Conservation (phyloP, 2,797 vertebrate species). For the Alcedo atthis region DNA sequence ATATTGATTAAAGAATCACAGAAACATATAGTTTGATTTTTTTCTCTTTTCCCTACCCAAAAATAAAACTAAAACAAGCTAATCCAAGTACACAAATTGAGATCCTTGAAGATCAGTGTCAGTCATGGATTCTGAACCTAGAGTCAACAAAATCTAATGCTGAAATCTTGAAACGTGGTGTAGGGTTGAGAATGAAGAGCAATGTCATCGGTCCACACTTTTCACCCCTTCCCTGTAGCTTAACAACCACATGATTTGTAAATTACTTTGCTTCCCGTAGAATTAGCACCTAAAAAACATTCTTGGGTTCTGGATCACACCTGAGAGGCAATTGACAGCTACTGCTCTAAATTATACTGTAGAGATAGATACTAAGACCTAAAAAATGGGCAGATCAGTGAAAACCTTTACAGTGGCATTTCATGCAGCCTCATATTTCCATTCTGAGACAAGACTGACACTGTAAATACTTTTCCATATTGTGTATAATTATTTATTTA, state of each 20-base stretch:
- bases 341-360: not conserved
- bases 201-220: rapidly evolving
- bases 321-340: not conserved
- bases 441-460: not conserved
- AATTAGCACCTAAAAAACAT: not conserved
- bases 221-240: not conserved
- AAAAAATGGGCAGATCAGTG: not conserved
- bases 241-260: not conserved
- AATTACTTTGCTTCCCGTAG: not conserved
- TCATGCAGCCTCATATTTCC: not conserved
- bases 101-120: not conserved
- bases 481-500: not conserved
- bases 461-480: not conserved
- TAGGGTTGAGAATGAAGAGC: not conserved
- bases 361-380: not conserved
- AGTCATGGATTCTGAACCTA: not conserved
- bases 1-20: not conserved
- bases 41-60: not conserved
- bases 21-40: not conserved
- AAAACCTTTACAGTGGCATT: not conserved
- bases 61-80: not conserved
- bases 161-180: not conserved
- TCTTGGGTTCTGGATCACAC: not conserved
- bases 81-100: not conserved
- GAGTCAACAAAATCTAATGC: not conserved